Base-by-base conservation (phyloP, 2,888 invertebrate genomes). In the Orthonychiurus folsomi region DNA sequence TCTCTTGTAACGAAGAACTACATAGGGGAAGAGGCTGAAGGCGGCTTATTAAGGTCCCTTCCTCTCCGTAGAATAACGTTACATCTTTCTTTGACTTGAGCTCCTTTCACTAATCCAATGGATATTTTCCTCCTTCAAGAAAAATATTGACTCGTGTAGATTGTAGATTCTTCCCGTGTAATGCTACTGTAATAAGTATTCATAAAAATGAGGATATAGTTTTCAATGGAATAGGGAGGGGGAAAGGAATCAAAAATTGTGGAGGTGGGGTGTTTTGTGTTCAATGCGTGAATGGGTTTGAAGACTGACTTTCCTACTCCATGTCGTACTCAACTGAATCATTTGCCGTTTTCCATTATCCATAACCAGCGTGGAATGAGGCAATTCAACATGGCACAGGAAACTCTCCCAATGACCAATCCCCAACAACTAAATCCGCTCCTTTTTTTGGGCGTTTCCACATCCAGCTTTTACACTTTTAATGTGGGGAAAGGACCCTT, bases 1-100 rank as follows among this genome's bases (percentile, higher is more conserved):
- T 68, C 68, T 66, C 62, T 55, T 55, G 48, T 52, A 62, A 50
- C 53, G 54, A 48, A 28, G 52, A 53, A 53, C 26, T 52, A 62
- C n/a, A 24, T 18, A 24, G 56, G 56, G 20, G 12, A 9, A 59
- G 26, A 50, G 56, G 15, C 15, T 25, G 53, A 52, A 28, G 48
- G 27, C 9, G 37, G 37, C 37, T 37, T n/a, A n/a, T n/a, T n/a
- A n/a, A n/a, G 37, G 37, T 37, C 9, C 37, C 15, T 15, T 37
- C 5, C 37, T 37, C 37, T 37, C 9, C 37, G 15, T 37, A 15
- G 5, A 37, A 9, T 37, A 9, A 9, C 37, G 5, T 37, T 15
- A 37, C 37, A n/a, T n/a, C n/a, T 37, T 37, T 37, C 37, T 37
- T 37, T 37, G 5, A 37, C 37, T 15, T 37, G 15, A 15, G 9